Conservation (phyloP, 2,113 vertebrate genomes). For the Himantopus leucocephalus region DNA sequence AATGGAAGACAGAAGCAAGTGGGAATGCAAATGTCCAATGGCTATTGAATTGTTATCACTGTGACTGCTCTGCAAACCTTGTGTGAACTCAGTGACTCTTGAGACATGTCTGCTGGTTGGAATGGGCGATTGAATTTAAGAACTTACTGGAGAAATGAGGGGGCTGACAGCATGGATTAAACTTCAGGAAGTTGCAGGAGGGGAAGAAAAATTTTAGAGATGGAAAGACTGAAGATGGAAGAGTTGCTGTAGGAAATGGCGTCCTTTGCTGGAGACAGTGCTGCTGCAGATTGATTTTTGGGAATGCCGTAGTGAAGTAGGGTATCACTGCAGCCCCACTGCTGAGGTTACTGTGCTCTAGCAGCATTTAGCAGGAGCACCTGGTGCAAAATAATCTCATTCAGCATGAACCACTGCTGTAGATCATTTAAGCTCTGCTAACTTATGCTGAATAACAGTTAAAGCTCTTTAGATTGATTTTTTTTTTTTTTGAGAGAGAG, state of each 20-base stretch:
- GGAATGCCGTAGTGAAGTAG: neutral
- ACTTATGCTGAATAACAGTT: neutral
- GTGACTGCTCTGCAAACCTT: neutral
- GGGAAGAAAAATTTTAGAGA: rapidly evolving
- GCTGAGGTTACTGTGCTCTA: neutral
- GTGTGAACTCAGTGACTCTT: neutral
- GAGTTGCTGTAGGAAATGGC: neutral
- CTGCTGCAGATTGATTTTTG: neutral
- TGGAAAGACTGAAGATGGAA: neutral
- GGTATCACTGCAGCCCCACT: neutral
- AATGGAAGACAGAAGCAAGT: neutral
- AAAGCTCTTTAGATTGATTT: neutral
- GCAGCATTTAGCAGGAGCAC: no score
- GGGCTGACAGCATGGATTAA: neutral
- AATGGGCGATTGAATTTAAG: neutral
- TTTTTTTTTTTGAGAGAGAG: neutral
- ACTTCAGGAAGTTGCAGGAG: neutral
- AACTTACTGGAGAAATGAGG: neutral
- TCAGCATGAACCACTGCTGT: neutral
- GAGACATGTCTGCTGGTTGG: neutral
- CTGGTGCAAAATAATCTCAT: neutral
- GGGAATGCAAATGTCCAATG: neutral
- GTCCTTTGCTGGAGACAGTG: neutral
- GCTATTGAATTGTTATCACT: neutral
- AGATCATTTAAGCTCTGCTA: neutral